Evolutionary conservation across 2,888 invertebrate species (phyloP).

Genomic region (Cylloceria caligata): DNA sequence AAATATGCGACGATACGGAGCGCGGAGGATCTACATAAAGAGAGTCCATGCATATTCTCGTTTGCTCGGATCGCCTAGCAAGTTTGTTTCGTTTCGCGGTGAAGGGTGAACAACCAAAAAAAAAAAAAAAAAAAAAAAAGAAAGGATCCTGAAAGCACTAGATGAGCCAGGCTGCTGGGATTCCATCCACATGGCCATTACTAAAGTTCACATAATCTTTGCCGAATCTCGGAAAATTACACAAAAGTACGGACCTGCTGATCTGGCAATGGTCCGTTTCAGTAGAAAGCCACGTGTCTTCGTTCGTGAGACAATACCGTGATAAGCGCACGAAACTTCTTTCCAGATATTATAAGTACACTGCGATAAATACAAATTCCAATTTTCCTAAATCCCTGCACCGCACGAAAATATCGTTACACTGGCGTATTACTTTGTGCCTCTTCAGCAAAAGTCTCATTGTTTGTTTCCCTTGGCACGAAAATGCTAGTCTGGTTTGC

Average conservation of each 20-base stretch:
- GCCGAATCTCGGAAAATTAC: constrained; percentile 72
- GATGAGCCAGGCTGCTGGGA: constrained; percentile 52
- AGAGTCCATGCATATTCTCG: constrained; percentile 60
- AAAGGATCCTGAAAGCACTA: constrained; percentile 41
- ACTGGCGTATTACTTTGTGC: constrained; percentile 37
- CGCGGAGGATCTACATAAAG: constrained; percentile 53
- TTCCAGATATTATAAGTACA: no score
- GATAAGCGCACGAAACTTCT: constrained; percentile 6
- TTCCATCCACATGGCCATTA: constrained; percentile 57
- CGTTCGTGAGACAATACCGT: constrained; percentile 8
- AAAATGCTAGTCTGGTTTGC: no score
- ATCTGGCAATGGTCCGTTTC: constrained; percentile 42
- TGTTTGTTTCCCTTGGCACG: no score
- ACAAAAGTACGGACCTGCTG: constrained; percentile 42
- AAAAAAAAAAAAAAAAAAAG: no score
- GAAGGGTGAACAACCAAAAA: constrained; percentile 44
- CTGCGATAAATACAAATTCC: no score
- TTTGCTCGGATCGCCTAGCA: constrained; percentile 8
- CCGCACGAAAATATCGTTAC: constrained; percentile 1
- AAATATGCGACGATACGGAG: constrained; percentile 38
- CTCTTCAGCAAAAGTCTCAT: constrained; percentile 60
- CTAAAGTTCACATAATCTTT: constrained; percentile 67
- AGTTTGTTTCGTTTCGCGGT: constrained; percentile 48
- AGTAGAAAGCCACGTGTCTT: constrained; percentile 27
- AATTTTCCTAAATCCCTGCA: no score